Percentiles rank a stretch among this genome's conserved stretches.
Conservation (phyloP, 2,797 vertebrate species). For the Halcyon leucocephala region DNA sequence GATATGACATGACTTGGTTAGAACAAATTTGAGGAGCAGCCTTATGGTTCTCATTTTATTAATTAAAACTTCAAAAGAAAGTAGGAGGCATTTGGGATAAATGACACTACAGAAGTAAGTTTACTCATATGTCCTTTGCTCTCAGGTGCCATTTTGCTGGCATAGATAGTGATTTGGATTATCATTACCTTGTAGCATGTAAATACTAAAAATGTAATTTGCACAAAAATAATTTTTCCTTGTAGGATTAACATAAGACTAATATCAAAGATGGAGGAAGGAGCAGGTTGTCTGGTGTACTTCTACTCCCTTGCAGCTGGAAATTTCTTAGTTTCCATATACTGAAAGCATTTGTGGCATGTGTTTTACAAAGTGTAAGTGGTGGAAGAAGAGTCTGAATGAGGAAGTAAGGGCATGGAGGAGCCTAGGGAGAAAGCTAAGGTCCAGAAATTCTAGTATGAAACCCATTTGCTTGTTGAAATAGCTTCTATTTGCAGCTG, state of each 20-base stretch:
- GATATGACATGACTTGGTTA: background rate
- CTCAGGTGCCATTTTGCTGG: background rate
- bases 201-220: background rate
- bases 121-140: background rate
- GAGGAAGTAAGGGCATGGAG: background rate
- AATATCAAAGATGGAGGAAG: background rate
- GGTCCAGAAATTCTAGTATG: background rate
- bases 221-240: background rate
- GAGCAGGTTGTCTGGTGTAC: background rate
- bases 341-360: background rate
- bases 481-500: constrained; percentile 31
- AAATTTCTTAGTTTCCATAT: background rate
- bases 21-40: background rate
- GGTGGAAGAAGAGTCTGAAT: background rate
- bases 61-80: background rate
- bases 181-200: background rate
- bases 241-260: background rate
- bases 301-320: background rate
- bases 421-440: background rate
- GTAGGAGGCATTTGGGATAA: background rate
- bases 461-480: constrained; percentile 10
- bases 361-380: background rate
- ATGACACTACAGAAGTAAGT: background rate
- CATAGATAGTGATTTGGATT: background rate
- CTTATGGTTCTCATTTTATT: background rate